Evolutionary conservation across 2,113 vertebrate genomes (phyloP).

Genomic region (Ursus arctos): DNA sequence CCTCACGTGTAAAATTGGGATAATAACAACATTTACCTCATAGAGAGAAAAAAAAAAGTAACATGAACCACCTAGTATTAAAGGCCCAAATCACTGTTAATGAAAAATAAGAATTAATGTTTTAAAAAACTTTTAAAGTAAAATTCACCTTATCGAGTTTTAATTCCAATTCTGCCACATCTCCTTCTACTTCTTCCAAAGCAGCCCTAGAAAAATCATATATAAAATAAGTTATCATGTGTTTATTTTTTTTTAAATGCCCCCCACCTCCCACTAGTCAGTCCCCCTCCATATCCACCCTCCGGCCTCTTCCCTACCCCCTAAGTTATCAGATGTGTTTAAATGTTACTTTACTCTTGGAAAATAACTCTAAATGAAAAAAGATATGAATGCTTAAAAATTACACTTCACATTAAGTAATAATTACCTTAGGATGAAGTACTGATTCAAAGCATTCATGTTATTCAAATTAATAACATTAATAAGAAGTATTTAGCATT

Average conservation of each 20-base stretch:
- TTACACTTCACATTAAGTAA: slow-evolving; percentile 34
- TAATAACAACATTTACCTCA: neutral
- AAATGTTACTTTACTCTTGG: slow-evolving; percentile 52
- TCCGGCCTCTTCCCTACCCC: neutral
- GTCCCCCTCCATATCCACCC: neutral
- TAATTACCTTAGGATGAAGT: slow-evolving; percentile 12
- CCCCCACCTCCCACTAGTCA: neutral
- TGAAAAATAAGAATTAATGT: neutral
- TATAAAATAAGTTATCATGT: slow-evolving; percentile 37
- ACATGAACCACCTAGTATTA: neutral
- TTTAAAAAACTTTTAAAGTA: slow-evolving; percentile 37
- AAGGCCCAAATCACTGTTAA: neutral
- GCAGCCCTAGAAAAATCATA: slow-evolving; percentile 91
- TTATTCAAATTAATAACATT: slow-evolving; percentile 10
- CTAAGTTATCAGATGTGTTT: neutral
- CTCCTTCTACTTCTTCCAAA: slow-evolving; percentile 98
- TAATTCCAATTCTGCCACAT: slow-evolving; percentile 97
- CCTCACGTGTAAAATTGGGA: neutral
- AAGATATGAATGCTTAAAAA: slow-evolving; percentile 43
- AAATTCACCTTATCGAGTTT: slow-evolving; percentile 99
- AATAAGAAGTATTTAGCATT: slow-evolving; percentile 39
- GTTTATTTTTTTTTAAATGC: neutral
- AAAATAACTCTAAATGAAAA: slow-evolving; percentile 57
- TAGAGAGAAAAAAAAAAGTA: slow-evolving; percentile 3
- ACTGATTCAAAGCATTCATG: slow-evolving; percentile 38